Conservation (phyloP, 2,113 vertebrate genomes). For the Rhabdomys dilectus region DNA sequence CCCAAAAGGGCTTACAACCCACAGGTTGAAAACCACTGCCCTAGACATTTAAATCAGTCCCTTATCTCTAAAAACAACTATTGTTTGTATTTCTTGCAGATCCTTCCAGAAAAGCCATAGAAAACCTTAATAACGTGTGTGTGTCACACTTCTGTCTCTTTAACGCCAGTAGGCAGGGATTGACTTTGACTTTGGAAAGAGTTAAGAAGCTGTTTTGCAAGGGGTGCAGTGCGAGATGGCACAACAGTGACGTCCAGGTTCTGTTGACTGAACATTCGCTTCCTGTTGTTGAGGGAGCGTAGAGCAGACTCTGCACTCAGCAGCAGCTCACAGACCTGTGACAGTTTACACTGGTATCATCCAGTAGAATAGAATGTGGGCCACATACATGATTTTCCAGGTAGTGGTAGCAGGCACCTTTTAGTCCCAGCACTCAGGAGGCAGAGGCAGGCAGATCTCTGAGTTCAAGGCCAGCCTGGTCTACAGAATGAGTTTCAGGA, state of each 20-base stretch:
- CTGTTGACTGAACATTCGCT: not conserved
- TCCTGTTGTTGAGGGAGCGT: constrained; percentile 16
- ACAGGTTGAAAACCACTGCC: not conserved
- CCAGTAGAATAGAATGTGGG: constrained; percentile 3
- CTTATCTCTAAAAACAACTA: constrained; percentile 42
- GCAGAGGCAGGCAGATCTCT: not conserved
- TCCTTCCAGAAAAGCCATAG: constrained; percentile 25
- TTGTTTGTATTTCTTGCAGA: constrained; percentile 1
- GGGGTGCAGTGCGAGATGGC: not conserved
- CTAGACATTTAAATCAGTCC: not conserved
- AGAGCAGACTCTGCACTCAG: not conserved
- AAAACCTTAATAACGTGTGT: constrained; percentile 27
- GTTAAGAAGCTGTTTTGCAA: constrained; percentile 42
- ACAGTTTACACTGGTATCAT: not conserved
- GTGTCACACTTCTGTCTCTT: constrained; percentile 6
- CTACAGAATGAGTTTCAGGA: not conserved
- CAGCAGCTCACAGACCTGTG: not conserved
- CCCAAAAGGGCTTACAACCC: not conserved
- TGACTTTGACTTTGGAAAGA: constrained; percentile 44
- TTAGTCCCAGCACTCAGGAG: not conserved
- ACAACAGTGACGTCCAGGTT: not conserved
- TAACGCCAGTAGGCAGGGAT: constrained; percentile 22
- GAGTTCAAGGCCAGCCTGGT: not conserved
- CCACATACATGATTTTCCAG: not conserved
- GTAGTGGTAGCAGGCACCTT: not conserved